A percentile compares a stretch with the other conserved stretches of the same genome.
These are phyloP conservation scores for Sula dactylatra DNA, from an alignment of 2,113 vertebrate species.

Conservation along the genomic window DNA sequence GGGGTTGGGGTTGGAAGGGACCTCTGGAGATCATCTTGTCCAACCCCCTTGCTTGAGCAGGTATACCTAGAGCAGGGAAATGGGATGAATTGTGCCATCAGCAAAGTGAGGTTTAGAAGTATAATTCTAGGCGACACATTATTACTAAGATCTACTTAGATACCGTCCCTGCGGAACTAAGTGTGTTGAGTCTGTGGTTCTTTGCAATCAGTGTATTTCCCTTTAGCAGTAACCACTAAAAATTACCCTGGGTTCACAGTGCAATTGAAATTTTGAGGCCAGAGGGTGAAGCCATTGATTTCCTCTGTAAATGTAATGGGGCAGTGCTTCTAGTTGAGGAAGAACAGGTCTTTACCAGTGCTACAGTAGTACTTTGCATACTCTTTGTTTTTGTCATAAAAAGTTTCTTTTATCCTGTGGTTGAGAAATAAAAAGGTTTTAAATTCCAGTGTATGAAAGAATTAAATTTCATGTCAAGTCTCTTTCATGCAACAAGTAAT, in stretches of 20 bases:
- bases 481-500: not conserved
- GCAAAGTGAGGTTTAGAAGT: not conserved
- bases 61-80: no score
- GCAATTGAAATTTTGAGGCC: slow-evolving; percentile 45
- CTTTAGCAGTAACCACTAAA: slow-evolving; percentile 37
- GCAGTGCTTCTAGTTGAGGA: not conserved
- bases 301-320: slow-evolving; percentile 13
- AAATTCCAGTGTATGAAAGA: not conserved
- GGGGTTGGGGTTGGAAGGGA: no score
- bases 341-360: not conserved
- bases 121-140: not conserved
- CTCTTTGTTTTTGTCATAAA: not conserved
- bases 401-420: slow-evolving; percentile 3
- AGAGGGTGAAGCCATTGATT: slow-evolving; percentile 53
- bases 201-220: slow-evolving; percentile 54
- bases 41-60: no score
- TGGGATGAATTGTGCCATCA: not conserved
- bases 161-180: not conserved
- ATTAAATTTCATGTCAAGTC: not conserved
- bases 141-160: not conserved
- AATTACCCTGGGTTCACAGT: slow-evolving; percentile 3
- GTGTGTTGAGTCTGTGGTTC: slow-evolving; percentile 46
- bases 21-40: no score
- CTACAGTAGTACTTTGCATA: not conserved
- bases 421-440: slow-evolving; percentile 6